Percentiles rank a stretch among this genome's conserved stretches.
These are phyloP conservation scores for Dicrostonyx torquatus DNA, from an alignment of 2,797 vertebrate species.

Conservation along the genomic window DNA sequence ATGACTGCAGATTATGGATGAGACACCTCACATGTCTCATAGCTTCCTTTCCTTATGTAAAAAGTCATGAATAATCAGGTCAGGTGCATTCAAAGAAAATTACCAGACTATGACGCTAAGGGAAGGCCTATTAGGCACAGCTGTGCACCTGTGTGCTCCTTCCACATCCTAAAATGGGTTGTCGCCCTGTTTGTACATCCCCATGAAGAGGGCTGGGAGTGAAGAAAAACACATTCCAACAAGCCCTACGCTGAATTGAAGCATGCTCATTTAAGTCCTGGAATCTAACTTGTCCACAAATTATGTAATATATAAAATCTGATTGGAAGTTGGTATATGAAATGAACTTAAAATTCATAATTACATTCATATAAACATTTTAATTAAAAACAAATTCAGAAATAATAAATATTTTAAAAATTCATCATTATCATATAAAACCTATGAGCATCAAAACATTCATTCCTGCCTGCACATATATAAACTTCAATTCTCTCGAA, in stretches of 20 bases:
- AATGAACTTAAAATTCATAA: not conserved
- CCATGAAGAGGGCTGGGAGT: not conserved
- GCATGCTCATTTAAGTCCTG: not conserved
- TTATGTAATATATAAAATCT: not conserved
- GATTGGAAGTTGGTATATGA: not conserved
- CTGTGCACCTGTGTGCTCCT: conserved; percentile 27
- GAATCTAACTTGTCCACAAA: not conserved
- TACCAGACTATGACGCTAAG: conserved; percentile 61
- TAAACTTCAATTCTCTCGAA: not conserved
- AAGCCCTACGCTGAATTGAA: not conserved
- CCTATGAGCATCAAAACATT: not conserved
- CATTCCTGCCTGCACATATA: not conserved
- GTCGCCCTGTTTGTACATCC: conserved; percentile 61
- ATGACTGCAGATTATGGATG: conserved; percentile 60
- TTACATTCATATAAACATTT: not conserved
- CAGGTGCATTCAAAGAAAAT: conserved; percentile 49
- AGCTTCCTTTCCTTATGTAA: conserved; percentile 63
- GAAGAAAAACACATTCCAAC: conserved; percentile 2
- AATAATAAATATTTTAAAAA: not conserved
- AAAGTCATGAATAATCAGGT: conserved; percentile 67
- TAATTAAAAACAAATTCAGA: not conserved
- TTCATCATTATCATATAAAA: not conserved
- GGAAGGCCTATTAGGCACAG: conserved; percentile 66
- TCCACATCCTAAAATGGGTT: conserved; percentile 64
- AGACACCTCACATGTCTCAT: conserved; percentile 10